Evolutionary conservation across 2,113 vertebrate genomes (phyloP), one percentile per base, ranked within the genome.

Genomic region (Salminus brasiliensis): DNA sequence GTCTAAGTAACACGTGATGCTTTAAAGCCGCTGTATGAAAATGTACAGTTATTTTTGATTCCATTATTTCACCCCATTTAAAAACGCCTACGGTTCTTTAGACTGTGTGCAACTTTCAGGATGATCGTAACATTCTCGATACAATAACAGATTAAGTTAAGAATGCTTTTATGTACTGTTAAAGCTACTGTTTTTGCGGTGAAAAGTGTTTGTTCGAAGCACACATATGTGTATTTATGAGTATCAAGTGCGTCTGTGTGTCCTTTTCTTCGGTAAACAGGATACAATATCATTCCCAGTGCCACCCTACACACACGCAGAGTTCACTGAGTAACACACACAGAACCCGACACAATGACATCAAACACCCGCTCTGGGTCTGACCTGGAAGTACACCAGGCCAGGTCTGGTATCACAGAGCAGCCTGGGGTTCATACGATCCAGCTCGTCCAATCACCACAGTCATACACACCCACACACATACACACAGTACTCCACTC

Each of bases 401-500:
- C 32, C 57, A 73, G 79, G 68, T 75, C 57, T 70, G 70, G 74
- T 80, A 78, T 84, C 83, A 71, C 73, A 74, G 69, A 69, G 66
- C 43, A 36, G 72, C 12, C 60, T 53, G 70, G 30, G 25, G 60
- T 77, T 78, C 79, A 84, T 72, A 79, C 16, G 85, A 88, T 88
- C 72, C 41, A 85, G 74, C 83, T 72, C 25, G 88, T 88, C 83
- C 83, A 87, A 85, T 25, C 45, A 70, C 65, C 60, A 82, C 29
- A 43, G 63, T 72, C n/a, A 30, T 76, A 65, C 67, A 70, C n/a
- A 79, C 36, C 34, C 30, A 52, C 25, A 80, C 70, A 53, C 67
- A 59, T 29, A 36, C 30, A 62, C 65, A 25, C 21, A 63, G 2
- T 5, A 39, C 32, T 41, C 25, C 18, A 62, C 62, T 57, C 2